A percentile compares a stretch with the other conserved stretches of the same genome.
Conservation (phyloP, 2,888 invertebrate species). For the Acholoe squamosa region DNA sequence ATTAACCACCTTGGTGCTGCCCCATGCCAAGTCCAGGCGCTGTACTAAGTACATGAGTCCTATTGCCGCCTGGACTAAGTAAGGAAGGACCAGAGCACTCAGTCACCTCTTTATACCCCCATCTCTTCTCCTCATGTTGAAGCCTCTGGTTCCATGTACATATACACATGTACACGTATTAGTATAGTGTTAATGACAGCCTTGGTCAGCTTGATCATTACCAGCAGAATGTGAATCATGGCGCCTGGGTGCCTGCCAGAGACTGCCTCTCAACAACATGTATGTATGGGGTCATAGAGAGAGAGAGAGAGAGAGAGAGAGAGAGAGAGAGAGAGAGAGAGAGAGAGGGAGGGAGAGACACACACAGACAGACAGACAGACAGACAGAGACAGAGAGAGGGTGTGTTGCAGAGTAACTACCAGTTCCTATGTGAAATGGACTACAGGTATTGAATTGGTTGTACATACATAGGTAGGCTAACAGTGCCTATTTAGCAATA, state of each 20-base stretch:
- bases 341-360: no score
- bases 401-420: no score
- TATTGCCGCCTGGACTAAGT: not conserved
- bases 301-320: not conserved
- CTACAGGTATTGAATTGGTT: no score
- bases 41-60: constrained; percentile 29
- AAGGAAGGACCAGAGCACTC: not conserved
- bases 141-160: not conserved
- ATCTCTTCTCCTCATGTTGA: not conserved
- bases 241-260: not conserved
- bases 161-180: not conserved
- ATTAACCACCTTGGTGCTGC: no score
- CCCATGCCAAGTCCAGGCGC: constrained; percentile 48
- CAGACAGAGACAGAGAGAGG: no score
- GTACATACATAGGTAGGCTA: no score
- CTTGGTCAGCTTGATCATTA: not conserved
- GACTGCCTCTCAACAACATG: not conserved
- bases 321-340: no score
- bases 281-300: not conserved
- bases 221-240: constrained; percentile 33
- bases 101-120: not conserved
- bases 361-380: no score
- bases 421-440: no score
- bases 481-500: no score
- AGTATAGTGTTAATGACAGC: constrained; percentile 14